Evolutionary conservation across 2,113 vertebrate genomes (phyloP), one percentile per base, ranked within the genome.

Genomic region (Poeciliopsis occidentalis): DNA sequence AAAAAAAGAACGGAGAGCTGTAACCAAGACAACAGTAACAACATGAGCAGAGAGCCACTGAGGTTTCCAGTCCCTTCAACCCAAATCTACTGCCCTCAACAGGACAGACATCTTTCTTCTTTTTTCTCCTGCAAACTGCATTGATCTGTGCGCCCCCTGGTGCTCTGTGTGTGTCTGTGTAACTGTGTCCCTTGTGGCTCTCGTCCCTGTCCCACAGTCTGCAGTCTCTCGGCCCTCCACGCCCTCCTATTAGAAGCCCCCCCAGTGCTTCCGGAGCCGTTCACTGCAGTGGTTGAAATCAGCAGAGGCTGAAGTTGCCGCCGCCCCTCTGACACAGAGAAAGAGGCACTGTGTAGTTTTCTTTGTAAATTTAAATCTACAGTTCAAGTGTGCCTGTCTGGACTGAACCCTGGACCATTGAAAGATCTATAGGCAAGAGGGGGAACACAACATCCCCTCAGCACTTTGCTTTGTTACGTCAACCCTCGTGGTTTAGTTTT

Each of bases 11-110:
- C 91, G 89, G 91, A 93, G 92, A 94, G 92, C 89, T 87, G 90
- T 90, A 94, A 94, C 92, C 91, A 92, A 92, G 93, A 94, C 91
- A 92, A 93, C 94, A 89, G 88, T 93, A 85, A 92, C 85, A 90
- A 89, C 87, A 89, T 89, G 90, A 93, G 92, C 88, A 88, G 85
- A 92, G 88, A 91, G 89, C 89, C 89, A 83, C 84, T 64, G 84
- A 83, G 83, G 80, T 64, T 82, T 75, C 69, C 62, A 86, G 82
- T 80, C 82, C 82, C 78, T 79, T 69, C 73, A 26, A 84, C 81
- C 69, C 67, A 79, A 63, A 10, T 11, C 34, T 11, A 86, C 89
- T 76, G 81, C 73, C 85, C 84, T 88, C 82, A 88, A 87, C 84
- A 67, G 71, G 76, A 90, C 86, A 67, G 80, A 89, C 84, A 80